phyloP scores from a whole-genome alignment of 2,888 invertebrate species.

The Harmothoe impar region DNA sequence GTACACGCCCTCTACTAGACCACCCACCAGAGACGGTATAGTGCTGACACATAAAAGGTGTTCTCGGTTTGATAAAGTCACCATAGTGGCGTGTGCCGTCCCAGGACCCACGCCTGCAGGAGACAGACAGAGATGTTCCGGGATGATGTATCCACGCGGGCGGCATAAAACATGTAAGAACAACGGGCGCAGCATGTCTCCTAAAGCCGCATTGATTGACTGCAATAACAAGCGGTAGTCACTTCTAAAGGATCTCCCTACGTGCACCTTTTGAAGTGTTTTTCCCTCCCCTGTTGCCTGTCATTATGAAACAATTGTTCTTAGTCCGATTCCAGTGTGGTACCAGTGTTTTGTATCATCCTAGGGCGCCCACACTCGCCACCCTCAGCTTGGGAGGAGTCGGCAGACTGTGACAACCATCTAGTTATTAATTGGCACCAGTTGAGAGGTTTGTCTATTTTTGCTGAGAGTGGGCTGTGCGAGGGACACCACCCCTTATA shows the following conservation, averaged over 20 bases:
- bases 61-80: neutral
- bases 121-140: neutral
- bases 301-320: conserved; percentile 37
- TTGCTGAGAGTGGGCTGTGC: neutral
- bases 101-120: neutral
- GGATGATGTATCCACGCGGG: neutral
- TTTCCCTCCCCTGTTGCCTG: neutral
- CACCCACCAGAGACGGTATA: neutral
- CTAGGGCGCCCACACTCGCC: neutral
- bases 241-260: neutral
- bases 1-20: neutral
- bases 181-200: neutral
- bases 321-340: neutral
- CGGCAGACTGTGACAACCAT: neutral
- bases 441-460: neutral
- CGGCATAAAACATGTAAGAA: neutral
- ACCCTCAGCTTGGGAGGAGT: too few relatives aligned
- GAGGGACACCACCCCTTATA: neutral
- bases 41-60: neutral
- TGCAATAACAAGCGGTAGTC: conserved; percentile 28
- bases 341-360: neutral
- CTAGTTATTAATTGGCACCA: neutral
- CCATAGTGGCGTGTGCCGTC: neutral
- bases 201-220: conserved; percentile 5
- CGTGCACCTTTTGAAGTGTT: conserved; percentile 14